phyloP scores from a whole-genome alignment of 2,797 vertebrate species.

The Fringilla coelebs region DNA sequence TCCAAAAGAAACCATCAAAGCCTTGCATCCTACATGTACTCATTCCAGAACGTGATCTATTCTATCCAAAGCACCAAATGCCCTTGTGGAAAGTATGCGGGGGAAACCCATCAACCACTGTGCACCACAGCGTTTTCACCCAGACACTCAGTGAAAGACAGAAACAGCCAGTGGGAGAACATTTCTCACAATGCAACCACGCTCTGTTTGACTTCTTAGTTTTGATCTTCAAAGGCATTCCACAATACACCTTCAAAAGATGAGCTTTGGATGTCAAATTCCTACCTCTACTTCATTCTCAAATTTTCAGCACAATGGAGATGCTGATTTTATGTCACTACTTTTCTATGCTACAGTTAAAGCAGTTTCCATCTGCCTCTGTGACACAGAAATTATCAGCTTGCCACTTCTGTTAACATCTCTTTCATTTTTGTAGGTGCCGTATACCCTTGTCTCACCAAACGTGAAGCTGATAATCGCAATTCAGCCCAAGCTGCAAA shows the following conservation, averaged over 20 bases:
- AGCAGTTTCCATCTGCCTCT: not conserved
- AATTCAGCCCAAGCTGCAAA: not conserved
- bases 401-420: not conserved
- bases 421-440: not conserved
- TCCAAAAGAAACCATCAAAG: slow-evolving; percentile 54
- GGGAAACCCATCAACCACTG: slow-evolving; percentile 36
- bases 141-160: not conserved
- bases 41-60: slow-evolving; percentile 45
- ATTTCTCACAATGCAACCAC: not conserved
- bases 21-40: not conserved
- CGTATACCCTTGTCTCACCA: not conserved
- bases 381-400: not conserved
- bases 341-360: not conserved
- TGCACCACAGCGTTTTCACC: not conserved
- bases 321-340: not conserved
- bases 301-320: not conserved
- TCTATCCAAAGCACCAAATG: slow-evolving; percentile 37
- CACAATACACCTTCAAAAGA: slow-evolving; percentile 50
- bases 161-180: slow-evolving; percentile 24
- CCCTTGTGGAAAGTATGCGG: slow-evolving; percentile 34
- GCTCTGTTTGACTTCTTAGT: slow-evolving; percentile 32
- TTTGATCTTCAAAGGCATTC: slow-evolving; percentile 65
- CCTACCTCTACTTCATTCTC: not conserved
- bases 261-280: slow-evolving; percentile 23
- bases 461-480: not conserved